A percentile compares a stretch with the other conserved stretches of the same genome.
phyloP scores from a whole-genome alignment of 2,888 invertebrate species.

The Xylota sylvarum region DNA sequence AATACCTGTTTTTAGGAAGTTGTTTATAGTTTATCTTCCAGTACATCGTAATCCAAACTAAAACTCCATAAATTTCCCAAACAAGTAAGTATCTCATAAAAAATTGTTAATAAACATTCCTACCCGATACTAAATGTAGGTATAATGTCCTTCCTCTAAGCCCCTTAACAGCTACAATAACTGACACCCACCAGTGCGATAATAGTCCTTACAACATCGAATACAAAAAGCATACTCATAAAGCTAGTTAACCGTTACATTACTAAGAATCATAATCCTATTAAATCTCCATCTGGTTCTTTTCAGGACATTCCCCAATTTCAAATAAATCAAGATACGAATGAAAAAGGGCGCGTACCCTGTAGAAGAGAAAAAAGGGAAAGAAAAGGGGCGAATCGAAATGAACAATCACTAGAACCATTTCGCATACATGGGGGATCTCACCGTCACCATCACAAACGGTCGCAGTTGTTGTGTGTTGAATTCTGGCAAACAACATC shows the following conservation, averaged over 20 bases:
- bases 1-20: neutral
- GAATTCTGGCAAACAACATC: slow-evolving; percentile 61
- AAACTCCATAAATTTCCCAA: slow-evolving; percentile 21
- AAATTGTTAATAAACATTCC: slow-evolving; percentile 27
- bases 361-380: slow-evolving; percentile 29
- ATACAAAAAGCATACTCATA: slow-evolving; percentile 53
- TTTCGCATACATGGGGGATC: slow-evolving; percentile 50
- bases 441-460: slow-evolving; percentile 16
- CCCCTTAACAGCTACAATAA: slow-evolving; percentile 55
- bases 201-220: slow-evolving; percentile 55
- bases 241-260: slow-evolving; percentile 75
- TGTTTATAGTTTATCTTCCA: neutral
- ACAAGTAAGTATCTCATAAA: slow-evolving; percentile 4
- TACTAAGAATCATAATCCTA: slow-evolving; percentile 77
- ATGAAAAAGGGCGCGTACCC: slow-evolving; percentile 65
- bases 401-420: slow-evolving; percentile 68
- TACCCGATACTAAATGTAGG: slow-evolving; percentile 21
- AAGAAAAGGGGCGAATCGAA: slow-evolving; percentile 69
- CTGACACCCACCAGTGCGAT: slow-evolving; percentile 64
- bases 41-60: neutral
- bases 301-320: slow-evolving; percentile 75
- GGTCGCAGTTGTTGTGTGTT: slow-evolving; percentile 37
- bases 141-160: slow-evolving; percentile 38
- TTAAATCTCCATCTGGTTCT: slow-evolving; percentile 78
- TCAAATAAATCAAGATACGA: slow-evolving; percentile 67